Evolutionary conservation across 2,888 invertebrate species (phyloP).

Genomic region (Andricus quercusramuli): DNA sequence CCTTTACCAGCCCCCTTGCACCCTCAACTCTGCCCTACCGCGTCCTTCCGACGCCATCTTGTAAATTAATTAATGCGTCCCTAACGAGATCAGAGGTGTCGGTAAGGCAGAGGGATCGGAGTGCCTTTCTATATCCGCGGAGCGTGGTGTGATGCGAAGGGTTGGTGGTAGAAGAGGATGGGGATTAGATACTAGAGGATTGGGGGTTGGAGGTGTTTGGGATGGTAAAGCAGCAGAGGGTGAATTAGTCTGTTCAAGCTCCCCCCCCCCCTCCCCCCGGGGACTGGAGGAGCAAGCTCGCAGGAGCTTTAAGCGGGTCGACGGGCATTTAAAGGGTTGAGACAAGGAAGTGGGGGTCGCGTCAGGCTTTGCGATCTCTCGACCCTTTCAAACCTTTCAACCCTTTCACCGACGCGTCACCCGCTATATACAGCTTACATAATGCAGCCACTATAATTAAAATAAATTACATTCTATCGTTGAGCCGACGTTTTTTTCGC

Average conservation of each 20-base stretch:
- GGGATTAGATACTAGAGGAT: constrained; percentile 5
- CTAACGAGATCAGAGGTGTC: constrained; percentile 77
- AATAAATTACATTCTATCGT: constrained; percentile 75
- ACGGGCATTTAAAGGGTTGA: constrained; percentile 49
- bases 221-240: constrained; percentile 49
- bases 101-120: constrained; percentile 66
- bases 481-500: constrained; percentile 55
- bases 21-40: constrained; percentile 43
- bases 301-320: constrained; percentile 45
- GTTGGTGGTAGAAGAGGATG: constrained; percentile 22
- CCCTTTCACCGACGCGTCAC: constrained; percentile 71
- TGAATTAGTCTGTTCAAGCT: constrained; percentile 71
- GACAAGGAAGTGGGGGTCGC: constrained; percentile 50
- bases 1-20: constrained; percentile 14
- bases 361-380: constrained; percentile 62
- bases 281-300: constrained; percentile 43
- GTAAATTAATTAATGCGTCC: constrained; percentile 75
- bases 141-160: constrained; percentile 37
- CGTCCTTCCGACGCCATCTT: constrained; percentile 67
- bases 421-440: constrained; percentile 69
- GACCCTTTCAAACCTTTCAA: constrained; percentile 73
- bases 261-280: constrained; percentile 51
- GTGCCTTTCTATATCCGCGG: constrained; percentile 64
- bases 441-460: constrained; percentile 78
- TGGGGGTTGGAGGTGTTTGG: not conserved